Evolutionary conservation across 2,797 vertebrate species (phyloP).

Genomic region (Choloepus didactylus): DNA sequence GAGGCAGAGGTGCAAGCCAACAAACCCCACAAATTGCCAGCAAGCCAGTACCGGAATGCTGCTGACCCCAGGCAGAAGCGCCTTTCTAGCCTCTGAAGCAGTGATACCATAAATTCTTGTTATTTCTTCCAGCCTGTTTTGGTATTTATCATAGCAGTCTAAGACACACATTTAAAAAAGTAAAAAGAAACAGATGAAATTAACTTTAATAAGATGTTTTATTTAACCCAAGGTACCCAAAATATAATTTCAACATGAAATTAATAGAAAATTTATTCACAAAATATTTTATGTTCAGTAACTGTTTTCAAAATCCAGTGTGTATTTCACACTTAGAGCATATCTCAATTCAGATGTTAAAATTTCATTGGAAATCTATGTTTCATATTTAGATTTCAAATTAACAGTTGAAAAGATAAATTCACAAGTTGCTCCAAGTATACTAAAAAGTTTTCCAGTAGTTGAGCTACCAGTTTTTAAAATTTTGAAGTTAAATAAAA

Average conservation of each 20-base stretch:
- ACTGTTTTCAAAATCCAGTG: slow-evolving; percentile 23
- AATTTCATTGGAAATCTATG: slow-evolving; percentile 34
- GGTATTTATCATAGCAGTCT: no score
- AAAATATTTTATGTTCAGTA: not conserved
- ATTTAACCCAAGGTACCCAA: not conserved
- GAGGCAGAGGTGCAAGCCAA: no score
- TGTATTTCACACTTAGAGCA: slow-evolving; percentile 18
- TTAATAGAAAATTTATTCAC: slow-evolving; percentile 15
- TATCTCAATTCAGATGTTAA: slow-evolving; percentile 29
- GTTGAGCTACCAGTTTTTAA: not conserved
- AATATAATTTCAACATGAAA: not conserved
- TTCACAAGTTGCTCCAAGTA: not conserved
- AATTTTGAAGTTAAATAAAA: slow-evolving; percentile 7
- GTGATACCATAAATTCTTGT: no score
- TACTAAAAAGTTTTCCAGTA: slow-evolving; percentile 39
- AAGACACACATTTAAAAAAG: no score
- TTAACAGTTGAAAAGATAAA: slow-evolving; percentile 44
- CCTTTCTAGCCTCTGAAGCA: no score
- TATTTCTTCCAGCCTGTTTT: no score
- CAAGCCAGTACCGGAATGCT: no score
- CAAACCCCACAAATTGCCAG: no score
- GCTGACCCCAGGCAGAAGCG: no score
- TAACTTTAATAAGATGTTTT: slow-evolving; percentile 22
- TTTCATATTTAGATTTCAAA: slow-evolving; percentile 17
- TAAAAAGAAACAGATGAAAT: not conserved